phyloP scores from a whole-genome alignment of 2,113 vertebrate genomes.

The Tachycineta bicolor region DNA sequence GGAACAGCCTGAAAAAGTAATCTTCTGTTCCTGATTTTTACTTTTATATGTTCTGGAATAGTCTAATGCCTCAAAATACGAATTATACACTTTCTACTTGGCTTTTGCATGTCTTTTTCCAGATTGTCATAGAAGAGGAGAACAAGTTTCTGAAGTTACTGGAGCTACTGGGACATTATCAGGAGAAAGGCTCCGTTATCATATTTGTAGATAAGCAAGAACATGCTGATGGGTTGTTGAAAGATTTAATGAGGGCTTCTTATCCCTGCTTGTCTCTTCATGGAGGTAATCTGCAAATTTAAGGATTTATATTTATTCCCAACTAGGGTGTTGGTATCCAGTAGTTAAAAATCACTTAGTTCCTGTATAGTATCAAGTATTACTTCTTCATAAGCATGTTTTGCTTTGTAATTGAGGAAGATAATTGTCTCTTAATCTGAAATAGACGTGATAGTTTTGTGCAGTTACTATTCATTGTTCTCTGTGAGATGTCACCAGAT shows the following conservation, averaged over 20 bases:
- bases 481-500: not conserved
- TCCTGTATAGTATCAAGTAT: not conserved
- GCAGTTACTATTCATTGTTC: not conserved
- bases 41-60: not conserved
- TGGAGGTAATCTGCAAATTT: conserved; percentile 82
- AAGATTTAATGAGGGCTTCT: conserved; percentile 98
- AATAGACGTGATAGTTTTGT: not conserved
- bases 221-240: conserved; percentile 91
- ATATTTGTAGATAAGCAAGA: conserved; percentile 99
- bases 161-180: conserved; percentile 95
- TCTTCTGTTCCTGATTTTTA: not conserved
- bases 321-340: not conserved
- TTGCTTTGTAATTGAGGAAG: not conserved
- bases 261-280: conserved; percentile 98
- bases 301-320: not conserved
- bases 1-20: not conserved
- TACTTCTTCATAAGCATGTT: not conserved
- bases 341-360: not conserved
- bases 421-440: not conserved
- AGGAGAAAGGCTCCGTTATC: conserved; percentile 96
- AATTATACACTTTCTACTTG: not conserved
- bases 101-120: conserved; percentile 25
- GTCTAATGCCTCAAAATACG: not conserved
- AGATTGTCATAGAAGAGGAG: conserved; percentile 98
- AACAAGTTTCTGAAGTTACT: conserved; percentile 96